Percentiles rank a stretch among this genome's conserved stretches.
phyloP scores from a whole-genome alignment of 2,797 vertebrate species.

The Rhinophrynus dorsalis region DNA sequence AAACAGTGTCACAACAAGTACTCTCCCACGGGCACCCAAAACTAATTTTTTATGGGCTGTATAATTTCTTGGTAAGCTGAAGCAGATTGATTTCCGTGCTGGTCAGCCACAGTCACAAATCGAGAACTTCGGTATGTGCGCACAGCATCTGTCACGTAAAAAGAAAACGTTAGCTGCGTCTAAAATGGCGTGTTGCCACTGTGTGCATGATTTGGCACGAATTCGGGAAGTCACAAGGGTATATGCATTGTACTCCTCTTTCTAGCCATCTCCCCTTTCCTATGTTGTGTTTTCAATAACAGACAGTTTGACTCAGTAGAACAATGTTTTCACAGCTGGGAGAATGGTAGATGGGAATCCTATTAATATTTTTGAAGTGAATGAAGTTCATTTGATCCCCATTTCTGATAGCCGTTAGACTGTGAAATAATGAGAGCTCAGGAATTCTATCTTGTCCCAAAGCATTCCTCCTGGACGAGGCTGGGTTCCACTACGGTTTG shows the following conservation, averaged over 20 bases:
- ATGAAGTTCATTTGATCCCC: slow-evolving; percentile 30
- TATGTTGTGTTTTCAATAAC: not conserved
- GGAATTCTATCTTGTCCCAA: slow-evolving; percentile 32
- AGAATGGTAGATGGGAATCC: not conserved
- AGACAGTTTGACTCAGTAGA: not conserved
- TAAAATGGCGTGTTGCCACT: slow-evolving; percentile 23
- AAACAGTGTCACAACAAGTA: no score
- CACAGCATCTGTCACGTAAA: slow-evolving; percentile 30
- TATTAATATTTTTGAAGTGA: slow-evolving; percentile 10
- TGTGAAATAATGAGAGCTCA: not conserved
- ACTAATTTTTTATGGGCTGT: slow-evolving; percentile 15
- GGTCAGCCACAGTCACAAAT: slow-evolving; percentile 13
- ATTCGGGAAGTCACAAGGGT: slow-evolving; percentile 19
- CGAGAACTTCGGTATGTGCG: slow-evolving; percentile 14
- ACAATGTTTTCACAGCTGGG: slow-evolving; percentile 41
- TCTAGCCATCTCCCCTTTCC: slow-evolving; percentile 17
- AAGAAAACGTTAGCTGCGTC: slow-evolving; percentile 10
- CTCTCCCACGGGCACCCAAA: not conserved
- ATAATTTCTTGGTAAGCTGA: slow-evolving; percentile 11
- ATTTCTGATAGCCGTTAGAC: slow-evolving; percentile 22
- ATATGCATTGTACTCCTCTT: slow-evolving; percentile 7
- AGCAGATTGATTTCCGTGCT: not conserved
- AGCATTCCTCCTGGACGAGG: slow-evolving; percentile 8
- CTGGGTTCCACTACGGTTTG: not conserved
- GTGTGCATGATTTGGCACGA: slow-evolving; percentile 30